A percentile compares a stretch with the other conserved stretches of the same genome.
Conservation (phyloP, 2,888 invertebrate species). For the Ganaspis brasiliensis region DNA sequence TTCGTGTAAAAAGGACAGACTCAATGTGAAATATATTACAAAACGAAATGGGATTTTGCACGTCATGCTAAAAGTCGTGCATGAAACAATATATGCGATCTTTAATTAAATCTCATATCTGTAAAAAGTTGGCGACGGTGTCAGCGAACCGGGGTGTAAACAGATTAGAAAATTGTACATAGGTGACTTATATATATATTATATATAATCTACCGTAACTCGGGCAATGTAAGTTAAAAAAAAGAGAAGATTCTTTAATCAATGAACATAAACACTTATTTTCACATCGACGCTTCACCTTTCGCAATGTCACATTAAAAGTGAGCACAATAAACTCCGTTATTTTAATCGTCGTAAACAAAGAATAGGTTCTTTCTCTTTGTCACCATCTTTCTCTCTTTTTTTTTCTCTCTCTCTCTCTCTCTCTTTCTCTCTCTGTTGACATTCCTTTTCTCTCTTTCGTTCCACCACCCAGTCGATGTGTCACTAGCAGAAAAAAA, state of each 20-base stretch:
- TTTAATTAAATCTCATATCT: constrained; percentile 37
- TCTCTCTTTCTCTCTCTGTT: constrained; percentile 24
- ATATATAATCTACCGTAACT: constrained; percentile 61
- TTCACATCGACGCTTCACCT: constrained; percentile 20
- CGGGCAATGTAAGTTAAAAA: constrained; percentile 58
- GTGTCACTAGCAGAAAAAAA: constrained; percentile 26
- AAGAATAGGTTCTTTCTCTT: constrained; percentile 24
- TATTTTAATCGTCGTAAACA: constrained; percentile 53
- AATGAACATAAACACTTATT: constrained; percentile 49
- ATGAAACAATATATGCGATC: constrained; percentile 32
- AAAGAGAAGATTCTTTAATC: constrained; percentile 54
- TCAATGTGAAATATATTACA: constrained; percentile 7
- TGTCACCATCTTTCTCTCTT: neutral
- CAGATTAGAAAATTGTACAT: constrained; percentile 61
- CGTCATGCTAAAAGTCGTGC: constrained; percentile 21
- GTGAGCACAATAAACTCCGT: constrained; percentile 43
- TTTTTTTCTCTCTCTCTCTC: neutral
- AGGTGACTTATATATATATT: constrained; percentile 59
- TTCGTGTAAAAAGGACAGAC: neutral
- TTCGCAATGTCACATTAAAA: constrained; percentile 46
- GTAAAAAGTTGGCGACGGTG: constrained; percentile 20
- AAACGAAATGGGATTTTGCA: constrained; percentile 6
- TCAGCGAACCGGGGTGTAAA: neutral
- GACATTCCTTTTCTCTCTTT: constrained; percentile 1
- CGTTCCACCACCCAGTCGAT: neutral